Evolutionary conservation across 2,888 invertebrate species (phyloP), one percentile per base, ranked within the genome.

Genomic region (Lasioglossum marginatum): DNA sequence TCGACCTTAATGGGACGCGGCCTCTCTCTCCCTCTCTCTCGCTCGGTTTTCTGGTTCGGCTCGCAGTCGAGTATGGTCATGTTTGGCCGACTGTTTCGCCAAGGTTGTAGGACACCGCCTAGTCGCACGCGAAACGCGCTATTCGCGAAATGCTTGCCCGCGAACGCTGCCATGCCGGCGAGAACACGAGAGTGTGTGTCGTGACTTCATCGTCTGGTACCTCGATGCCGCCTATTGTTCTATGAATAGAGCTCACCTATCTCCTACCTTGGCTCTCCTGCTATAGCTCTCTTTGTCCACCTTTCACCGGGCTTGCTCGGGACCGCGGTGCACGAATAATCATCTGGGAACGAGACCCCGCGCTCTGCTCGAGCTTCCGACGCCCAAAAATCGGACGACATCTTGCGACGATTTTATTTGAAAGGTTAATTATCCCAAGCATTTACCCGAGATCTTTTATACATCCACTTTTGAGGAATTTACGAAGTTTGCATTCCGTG

Each of bases 161-260:
- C 37, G 85, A 27, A 57, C n/a, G n/a, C 57, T 57, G 57, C 57
- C 57, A 57, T 82, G 90, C 90, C 85, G 90, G 88, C 37, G 87
- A 27, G 63, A 88, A 57, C 88, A 81, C 85, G 79, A 81, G 78
- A 74, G 74, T 81, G 76, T 81, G 74, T 79, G 87, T 92, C 92
- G 89, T 93, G 93, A 93, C 92, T 92, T 92, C 91, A 93, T 93
- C 92, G 92, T 92, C 91, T 90, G 90, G 88, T 89, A 92, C 91
- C 90, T 92, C 88, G 86, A 81, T 88, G 81, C 91, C 82, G 84
- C 82, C 89, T 91, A 92, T 92, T 92, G 92, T 92, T 92, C 92
- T 90, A 91, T 88, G 89, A 91, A 91, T 91, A 90, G 88, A 89
- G 87, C 81, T 63, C 77, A 12, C 48, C 82, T 84, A 82, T 81